phyloP scores from a whole-genome alignment of 2,797 vertebrate genomes.

The Cephalopachus bancanus region DNA sequence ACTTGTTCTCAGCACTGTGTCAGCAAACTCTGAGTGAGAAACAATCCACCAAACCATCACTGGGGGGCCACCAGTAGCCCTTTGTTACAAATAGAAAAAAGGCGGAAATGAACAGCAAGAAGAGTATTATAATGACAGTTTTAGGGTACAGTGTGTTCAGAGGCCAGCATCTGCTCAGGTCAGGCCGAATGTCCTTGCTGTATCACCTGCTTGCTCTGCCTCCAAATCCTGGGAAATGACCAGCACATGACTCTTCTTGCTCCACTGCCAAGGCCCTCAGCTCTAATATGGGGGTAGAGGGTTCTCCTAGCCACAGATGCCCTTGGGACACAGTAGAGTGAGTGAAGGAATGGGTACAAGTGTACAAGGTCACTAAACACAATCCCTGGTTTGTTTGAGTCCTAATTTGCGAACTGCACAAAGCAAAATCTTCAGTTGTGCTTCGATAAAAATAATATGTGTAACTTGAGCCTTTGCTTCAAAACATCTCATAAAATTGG shows the following conservation, averaged over 20 bases:
- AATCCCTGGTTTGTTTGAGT: neutral
- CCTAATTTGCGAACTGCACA: neutral
- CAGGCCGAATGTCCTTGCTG: neutral
- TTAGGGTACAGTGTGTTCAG: neutral
- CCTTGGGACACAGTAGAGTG: too few relatives aligned
- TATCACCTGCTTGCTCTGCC: neutral
- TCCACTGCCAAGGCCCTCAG: neutral
- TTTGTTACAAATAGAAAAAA: neutral
- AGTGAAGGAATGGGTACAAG: neutral
- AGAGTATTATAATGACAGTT: neutral
- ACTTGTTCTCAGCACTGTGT: neutral
- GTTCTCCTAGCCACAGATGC: neutral
- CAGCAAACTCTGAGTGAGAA: neutral
- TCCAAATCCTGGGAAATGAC: neutral
- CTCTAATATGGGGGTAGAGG: neutral
- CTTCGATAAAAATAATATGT: neutral
- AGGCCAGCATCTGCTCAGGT: neutral
- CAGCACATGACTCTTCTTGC: rapidly evolving
- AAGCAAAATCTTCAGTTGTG: neutral
- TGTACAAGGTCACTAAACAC: neutral
- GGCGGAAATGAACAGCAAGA: neutral
- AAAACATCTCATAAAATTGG: neutral
- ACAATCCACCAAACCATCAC: neutral
- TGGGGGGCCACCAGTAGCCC: rapidly evolving
- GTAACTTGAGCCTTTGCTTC: neutral